Percentiles rank a stretch among this genome's conserved stretches.
Conservation (phyloP, 2,113 vertebrate species). For the Pelusios castaneus region DNA sequence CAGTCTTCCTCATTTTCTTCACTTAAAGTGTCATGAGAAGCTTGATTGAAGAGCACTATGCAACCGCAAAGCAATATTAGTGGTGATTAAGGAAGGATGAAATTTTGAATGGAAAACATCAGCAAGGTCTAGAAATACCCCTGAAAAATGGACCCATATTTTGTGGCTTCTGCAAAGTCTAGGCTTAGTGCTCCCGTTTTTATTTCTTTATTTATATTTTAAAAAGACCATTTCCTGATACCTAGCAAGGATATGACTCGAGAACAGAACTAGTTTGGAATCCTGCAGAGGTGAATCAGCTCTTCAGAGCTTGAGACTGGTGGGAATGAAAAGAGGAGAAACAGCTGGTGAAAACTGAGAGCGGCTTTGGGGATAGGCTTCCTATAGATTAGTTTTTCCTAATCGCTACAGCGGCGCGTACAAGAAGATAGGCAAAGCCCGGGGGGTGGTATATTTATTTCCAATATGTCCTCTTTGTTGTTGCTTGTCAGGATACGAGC, state of each 20-base stretch:
- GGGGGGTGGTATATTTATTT: conserved; percentile 57
- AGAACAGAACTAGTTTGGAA: conserved; percentile 59
- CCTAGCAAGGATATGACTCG: conserved; percentile 33
- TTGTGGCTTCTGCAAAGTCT: neutral
- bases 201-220: neutral
- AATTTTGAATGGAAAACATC: neutral
- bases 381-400: conserved; percentile 63
- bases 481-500: conserved; percentile 23
- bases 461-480: conserved; percentile 47
- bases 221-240: conserved; percentile 20
- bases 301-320: conserved; percentile 46
- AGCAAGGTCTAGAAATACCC: neutral
- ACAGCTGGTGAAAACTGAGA: conserved; percentile 70
- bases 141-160: neutral
- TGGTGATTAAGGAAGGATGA: conserved; percentile 26
- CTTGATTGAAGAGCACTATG: neutral
- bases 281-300: conserved; percentile 52
- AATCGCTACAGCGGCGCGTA: conserved; percentile 74
- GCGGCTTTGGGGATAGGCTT: conserved; percentile 56
- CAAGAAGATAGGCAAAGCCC: conserved; percentile 69
- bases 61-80: neutral
- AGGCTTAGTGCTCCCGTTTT: conserved; percentile 28
- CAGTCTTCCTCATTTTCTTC: neutral
- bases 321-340: conserved; percentile 56
- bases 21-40: neutral